Evolutionary conservation across 1,140 invertebrate species (phyloP), one percentile per base, ranked within the genome.

Genomic region (Macrosteles quadrilineatus): DNA sequence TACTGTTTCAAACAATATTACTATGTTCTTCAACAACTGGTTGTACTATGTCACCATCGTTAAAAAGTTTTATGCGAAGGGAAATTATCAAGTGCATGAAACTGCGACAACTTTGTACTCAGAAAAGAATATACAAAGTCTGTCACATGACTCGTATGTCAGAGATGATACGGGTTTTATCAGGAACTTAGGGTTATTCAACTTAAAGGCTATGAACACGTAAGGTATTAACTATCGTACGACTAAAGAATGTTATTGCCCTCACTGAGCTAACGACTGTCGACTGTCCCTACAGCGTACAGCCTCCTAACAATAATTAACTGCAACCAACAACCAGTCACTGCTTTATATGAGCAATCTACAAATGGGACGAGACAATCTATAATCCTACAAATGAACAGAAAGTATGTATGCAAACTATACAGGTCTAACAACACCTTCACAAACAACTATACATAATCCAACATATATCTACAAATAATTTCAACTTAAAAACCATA

Each of bases 231-330:
- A 59, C 25, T 25, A 21, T 59, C 27, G 27, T 59, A 59, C 27
- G 23, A 59, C 55, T 59, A 59, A 59, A 59, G 47, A 59, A 59
- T 59, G 55, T 59, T 59, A 59, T 59, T 59, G 55, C 55, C 47
- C 55, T 59, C 12, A 6, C 23, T 59, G 55, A 59, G 55, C 55
- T 59, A 59, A 50, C 21, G 32, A 36, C 32, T 36, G 32, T 14
- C 32, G n/a, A n/a, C n/a, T n/a, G n/a, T n/a, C n/a, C n/a, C n/a
- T n/a, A n/a, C n/a, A n/a, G n/a, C n/a, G 32, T 36, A 36, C 32
- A 36, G 32, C 32, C 32, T 36, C 4, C 32, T 36, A 36, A 36
- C 32, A 36, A 36, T 14, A 36, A 36, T 36, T 14, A 36, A 36
- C 32, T 36, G 32, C 32, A 14, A 36, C 32, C 32, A 36, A 14